Evolutionary conservation across 2,888 invertebrate species (phyloP).

Genomic region (Candidula unifasciata): DNA sequence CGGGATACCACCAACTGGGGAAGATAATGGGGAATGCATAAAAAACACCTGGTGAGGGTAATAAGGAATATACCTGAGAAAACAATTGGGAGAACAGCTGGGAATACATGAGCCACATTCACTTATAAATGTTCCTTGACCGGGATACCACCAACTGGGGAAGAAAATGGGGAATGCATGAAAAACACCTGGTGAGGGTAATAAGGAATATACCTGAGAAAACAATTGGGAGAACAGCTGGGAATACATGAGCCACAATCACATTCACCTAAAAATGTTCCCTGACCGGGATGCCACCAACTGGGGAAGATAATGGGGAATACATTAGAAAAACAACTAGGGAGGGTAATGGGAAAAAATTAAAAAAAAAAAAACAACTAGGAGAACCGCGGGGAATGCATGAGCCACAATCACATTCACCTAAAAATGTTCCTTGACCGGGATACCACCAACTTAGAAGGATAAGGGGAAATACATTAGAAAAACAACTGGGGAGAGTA

Average conservation of each 20-base stretch:
- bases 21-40: background rate
- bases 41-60: no score
- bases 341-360: no score
- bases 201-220: no score
- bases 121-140: constrained; percentile 98
- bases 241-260: constrained; percentile 78
- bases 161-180: background rate
- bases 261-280: no score
- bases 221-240: constrained; percentile 94
- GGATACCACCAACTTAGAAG: constrained; percentile 91
- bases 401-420: constrained; percentile 89
- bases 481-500: no score
- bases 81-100: constrained; percentile 94
- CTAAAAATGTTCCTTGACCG: constrained; percentile 96
- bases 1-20: no score
- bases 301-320: no score
- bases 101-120: constrained; percentile 83
- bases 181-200: no score
- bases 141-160: constrained; percentile 93
- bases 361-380: no score
- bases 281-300: no score
- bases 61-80: no score
- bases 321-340: no score
- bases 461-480: background rate
- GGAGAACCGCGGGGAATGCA: constrained; percentile 85